Conservation (phyloP, 2,113 vertebrate species). For the Pogonocichla stellata region DNA sequence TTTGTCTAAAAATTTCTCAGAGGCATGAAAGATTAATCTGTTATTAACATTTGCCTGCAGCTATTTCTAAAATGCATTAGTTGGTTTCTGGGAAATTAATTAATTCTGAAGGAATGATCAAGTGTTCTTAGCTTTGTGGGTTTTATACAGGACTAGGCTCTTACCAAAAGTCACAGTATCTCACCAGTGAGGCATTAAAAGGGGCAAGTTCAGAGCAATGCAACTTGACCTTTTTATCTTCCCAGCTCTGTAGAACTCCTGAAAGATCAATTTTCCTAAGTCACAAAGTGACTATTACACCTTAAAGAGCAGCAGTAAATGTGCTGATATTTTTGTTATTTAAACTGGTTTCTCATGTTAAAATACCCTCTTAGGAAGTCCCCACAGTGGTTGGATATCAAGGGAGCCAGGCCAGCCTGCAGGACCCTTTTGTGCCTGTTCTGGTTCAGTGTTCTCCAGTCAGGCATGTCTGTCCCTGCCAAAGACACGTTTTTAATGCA, state of each 20-base stretch:
- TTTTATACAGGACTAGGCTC: not conserved
- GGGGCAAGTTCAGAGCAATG: not conserved
- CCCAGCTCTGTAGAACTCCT: not conserved
- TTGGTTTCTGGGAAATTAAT: slow-evolving; percentile 58
- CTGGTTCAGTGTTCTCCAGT: not conserved
- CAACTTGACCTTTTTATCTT: slow-evolving; percentile 32
- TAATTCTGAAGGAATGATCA: slow-evolving; percentile 46
- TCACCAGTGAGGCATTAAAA: not conserved
- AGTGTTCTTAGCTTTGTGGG: slow-evolving; percentile 10
- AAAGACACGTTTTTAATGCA: not conserved
- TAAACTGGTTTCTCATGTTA: not conserved
- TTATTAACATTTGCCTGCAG: slow-evolving; percentile 54
- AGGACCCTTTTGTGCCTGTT: not conserved
- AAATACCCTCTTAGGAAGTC: not conserved
- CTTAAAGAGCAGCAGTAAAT: not conserved
- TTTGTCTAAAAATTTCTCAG: slow-evolving; percentile 22
- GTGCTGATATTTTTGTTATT: not conserved
- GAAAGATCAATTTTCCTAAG: not conserved
- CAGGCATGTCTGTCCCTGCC: not conserved
- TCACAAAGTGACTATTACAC: not conserved
- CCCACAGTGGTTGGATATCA: not conserved
- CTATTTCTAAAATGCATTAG: slow-evolving; percentile 40
- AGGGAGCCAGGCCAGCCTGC: not conserved
- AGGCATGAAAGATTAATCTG: slow-evolving; percentile 51
- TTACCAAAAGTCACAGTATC: not conserved